These are phyloP conservation scores for Conopomorpha cramerella DNA, from an alignment of 1,140 invertebrate species.

Conservation along the genomic window DNA sequence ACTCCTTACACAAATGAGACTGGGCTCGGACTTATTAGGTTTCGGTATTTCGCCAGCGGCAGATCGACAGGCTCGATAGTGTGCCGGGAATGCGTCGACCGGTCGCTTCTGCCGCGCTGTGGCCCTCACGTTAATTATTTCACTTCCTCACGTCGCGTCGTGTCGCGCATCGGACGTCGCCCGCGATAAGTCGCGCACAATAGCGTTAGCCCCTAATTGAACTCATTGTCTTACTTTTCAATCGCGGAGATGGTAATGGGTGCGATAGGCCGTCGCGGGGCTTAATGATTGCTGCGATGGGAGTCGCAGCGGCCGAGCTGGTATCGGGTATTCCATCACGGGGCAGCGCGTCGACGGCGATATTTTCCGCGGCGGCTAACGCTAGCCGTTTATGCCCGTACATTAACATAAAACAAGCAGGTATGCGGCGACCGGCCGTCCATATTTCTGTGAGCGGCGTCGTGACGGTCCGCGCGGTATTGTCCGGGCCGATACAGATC, in stretches of 20 bases:
- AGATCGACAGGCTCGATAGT: conserved; percentile 40
- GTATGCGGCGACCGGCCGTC: conserved; percentile 27
- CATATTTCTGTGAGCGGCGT: conserved; percentile 53
- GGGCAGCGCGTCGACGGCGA: conserved; percentile 16
- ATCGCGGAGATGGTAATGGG: conserved; percentile 5
- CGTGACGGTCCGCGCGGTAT: conserved; percentile 46
- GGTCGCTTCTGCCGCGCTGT: conserved; percentile 16
- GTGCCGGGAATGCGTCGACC: conserved; percentile 11
- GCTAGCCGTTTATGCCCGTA: conserved; percentile 26
- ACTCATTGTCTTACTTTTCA: conserved; percentile 7
- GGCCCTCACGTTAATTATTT: conserved; percentile 22
- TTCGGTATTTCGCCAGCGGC: conserved; percentile 34
- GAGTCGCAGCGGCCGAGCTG: not conserved
- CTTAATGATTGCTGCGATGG: conserved; percentile 4
- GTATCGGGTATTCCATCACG: conserved; percentile 41
- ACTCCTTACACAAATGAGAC: conserved; percentile 52
- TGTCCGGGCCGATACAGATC: conserved; percentile 53
- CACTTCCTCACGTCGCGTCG: conserved; percentile 25
- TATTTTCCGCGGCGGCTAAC: conserved; percentile 21
- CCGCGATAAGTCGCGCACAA: conserved; percentile 4
- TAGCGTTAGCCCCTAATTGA: conserved; percentile 20
- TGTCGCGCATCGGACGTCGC: conserved; percentile 6
- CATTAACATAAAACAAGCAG: conserved; percentile 58
- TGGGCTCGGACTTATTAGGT: conserved; percentile 49
- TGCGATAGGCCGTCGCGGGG: not conserved